Base-by-base conservation (phyloP, 2,888 invertebrate genomes). In the Malacosoma neustria region DNA sequence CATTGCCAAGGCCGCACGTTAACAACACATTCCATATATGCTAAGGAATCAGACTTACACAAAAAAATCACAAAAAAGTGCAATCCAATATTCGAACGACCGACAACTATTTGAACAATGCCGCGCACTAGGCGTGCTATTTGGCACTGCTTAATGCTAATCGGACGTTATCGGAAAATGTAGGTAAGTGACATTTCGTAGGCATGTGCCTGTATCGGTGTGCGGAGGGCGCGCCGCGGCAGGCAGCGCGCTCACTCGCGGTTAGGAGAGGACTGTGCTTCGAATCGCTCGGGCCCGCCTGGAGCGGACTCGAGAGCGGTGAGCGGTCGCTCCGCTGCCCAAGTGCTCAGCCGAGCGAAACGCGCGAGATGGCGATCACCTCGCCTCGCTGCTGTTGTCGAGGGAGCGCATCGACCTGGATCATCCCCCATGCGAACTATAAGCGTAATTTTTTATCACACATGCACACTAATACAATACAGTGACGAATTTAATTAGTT, bases 211-310 rank as follows among this genome's bases (percentile, higher is more conserved):
- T 65, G 67, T 58, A 64, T 64, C 62, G 68, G 61, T 58, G 50
- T 50, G 63, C 61, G 58, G 61, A 63, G 72, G 69, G 74, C 74
- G 70, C 74, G 74, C 79, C 77, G 77, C 74, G 61, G 62, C 60
- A 76, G 67, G 79, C 81, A 76, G 77, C 82, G 79, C 80, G 77
- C 84, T 81, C 82, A 72, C 70, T 77, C 75, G 79, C 80, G 81
- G 82, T 71, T 77, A 65, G 66, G 63, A 68, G 77, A 72, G 72
- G 62, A 84, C 84, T 84, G 82, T 74, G 72, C 71, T 67, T 70
- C 65, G 51, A 66, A 49, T 45, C 52, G 22, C 6, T 22, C 38
- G 14, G 38, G 38, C 39, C 43, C 49, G 54, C 48, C 39, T 30
- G 34, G 45, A 48, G 44, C 41, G 49, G 34, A 34, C 44, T 42